Base-by-base conservation (phyloP, 2,797 vertebrate genomes). In the Schizothorax lantsangensis region DNA sequence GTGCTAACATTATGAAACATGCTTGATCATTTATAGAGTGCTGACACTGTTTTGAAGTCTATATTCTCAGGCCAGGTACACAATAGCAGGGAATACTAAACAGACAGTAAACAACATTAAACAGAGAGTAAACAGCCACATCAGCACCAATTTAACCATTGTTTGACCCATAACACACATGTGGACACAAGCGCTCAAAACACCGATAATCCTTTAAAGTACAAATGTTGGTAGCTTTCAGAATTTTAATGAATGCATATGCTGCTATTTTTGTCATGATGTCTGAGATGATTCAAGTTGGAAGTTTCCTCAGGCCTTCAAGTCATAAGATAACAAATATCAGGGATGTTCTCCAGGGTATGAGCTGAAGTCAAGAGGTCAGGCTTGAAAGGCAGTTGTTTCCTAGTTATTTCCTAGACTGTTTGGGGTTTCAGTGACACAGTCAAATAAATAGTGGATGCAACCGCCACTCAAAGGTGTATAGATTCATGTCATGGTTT, bases 401-500 rank as follows among this genome's bases (percentile, higher is more conserved):
- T 80, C 59, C 57, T 79, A 80, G 79, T 75, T 81, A 79, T 83
- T 36, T 54, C 74, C 78, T 82, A 88, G 82, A 90, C 85, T 89
- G 83, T 89, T 91, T 89, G 38, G 88, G 86, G 71, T 89, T 82
- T 85, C 54, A 73, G 78, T 83, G 86, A 84, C 91, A 90, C 19
- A 82, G n/a, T 79, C 80, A 91, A 89, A 91, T 89, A 91, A 91
- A 81, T 83, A 84, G 14, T 66, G n/a, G 71, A 77, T 40, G 84
- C 45, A 79, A 69, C 30, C 36, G n/a, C 52, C 68, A 83, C 72
- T 30, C 71, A 52, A 52, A 81, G 78, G 80, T 89, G 45, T 84
- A 84, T 81, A 54, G 72, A 83, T 78, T 84, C 62, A 68, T 17
- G 71, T 87, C 85, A 83, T 78, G 52, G 71, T 36, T 86, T 83